Evolutionary conservation across 2,113 vertebrate species (phyloP), one percentile per base, ranked within the genome.

Genomic region (Ginglymostoma cirratum): DNA sequence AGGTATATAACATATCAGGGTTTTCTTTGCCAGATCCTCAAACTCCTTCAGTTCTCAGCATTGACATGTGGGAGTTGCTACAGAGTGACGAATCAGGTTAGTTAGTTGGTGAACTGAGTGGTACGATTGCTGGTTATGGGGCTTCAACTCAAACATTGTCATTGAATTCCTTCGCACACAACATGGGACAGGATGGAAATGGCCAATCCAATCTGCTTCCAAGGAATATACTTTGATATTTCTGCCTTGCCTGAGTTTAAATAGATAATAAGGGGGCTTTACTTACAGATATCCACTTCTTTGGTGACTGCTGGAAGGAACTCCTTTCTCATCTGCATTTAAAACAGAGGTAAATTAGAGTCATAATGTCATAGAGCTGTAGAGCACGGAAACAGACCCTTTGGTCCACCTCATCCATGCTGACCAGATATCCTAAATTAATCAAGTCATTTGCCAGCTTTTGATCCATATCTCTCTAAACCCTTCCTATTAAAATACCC

Each of bases 231-330:
- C 30, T 89, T 52, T 61, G 86, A 61, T 89, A 27, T 30, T 12
- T 30, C 34, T 92, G 27, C 8, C 52, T 61, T 61, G 48, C 23
- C 86, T 55, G 34, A 21, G n/a, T 23, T 92, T 66, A 67, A 66
- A 38, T 17, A 2, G 24, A 10, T 52, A 61, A 30, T 61, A 89
- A 34, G 27, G 42, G n/a, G 89, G 34, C 61, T 66, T 93, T 93
- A 93, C 89, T 93, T 93, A 93, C 89, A 92, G 30, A n/a, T 19
- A 65, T 61, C 87, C 30, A n/a, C 87, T 21, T 61, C 89, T 21
- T n/a, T 66, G 2, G 2, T 7, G 19, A 38, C 89, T 38, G 2
- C 23, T 67, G 61, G 61, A 66, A 15, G 30, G 66, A 93, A 61
- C 34, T n/a, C 89, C 61, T 66, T 23, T 38, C 23, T 67, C 55